Evolutionary conservation across 2,888 invertebrate species (phyloP), one percentile per base, ranked within the genome.

Genomic region (Brenthis ino): DNA sequence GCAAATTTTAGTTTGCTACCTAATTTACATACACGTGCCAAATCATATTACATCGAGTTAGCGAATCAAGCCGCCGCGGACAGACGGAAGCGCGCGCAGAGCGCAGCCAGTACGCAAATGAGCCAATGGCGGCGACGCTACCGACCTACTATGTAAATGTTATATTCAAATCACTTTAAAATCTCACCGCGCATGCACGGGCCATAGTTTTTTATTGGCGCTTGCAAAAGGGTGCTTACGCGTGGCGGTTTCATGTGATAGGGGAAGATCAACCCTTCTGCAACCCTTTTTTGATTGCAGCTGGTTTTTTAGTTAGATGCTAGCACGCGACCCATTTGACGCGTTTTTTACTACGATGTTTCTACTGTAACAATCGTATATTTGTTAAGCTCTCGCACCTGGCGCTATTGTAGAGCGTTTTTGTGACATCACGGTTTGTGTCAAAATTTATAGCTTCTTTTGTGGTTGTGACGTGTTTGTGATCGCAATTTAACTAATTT

Each of bases 121-220:
- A 73, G 68, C 92, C 92, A 93, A 92, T 92, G 72, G 81, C 81
- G 76, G 76, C 82, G 74, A 77, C 75, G 72, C 83, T 74, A 74
- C 79, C 67, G 72, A 72, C 73, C 71, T 68, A 76, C 80, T 90
- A 91, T 92, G 91, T 90, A 91, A 92, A 92, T 91, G 80, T 85
- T 85, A 85, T 91, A 92, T 93, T 92, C 90, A 93, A 92, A 93
- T 91, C 87, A 88, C 84, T 91, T 93, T 91, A 91, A 92, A 92
- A 90, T 89, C 86, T 84, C 82, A 88, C 79, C 83, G 93, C 92
- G 93, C 93, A 93, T 92, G 93, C 91, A 91, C 92, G 91, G 78
- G 83, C 76, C 83, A 82, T 16, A 75, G 82, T 78, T 88, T 89
- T 88, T 90, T 89, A 93, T 93, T 93, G 92, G 92, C 78, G 86